A percentile compares a stretch with the other conserved stretches of the same genome.
phyloP scores from a whole-genome alignment of 2,113 vertebrate genomes.

The Lampris megalopsis region DNA sequence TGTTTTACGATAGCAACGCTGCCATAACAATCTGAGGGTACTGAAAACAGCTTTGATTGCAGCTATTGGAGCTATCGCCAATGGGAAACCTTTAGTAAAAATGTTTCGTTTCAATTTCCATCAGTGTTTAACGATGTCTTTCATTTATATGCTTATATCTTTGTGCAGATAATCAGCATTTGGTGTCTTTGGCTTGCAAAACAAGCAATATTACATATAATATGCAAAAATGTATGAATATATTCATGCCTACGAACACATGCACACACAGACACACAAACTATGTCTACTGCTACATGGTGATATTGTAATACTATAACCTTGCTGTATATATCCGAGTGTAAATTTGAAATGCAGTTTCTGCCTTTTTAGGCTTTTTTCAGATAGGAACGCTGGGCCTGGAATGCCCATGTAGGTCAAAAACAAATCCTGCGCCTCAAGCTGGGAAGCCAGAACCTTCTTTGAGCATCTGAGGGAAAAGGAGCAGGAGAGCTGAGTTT shows the following conservation, averaged over 20 bases:
- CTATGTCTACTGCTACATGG: conserved; percentile 51
- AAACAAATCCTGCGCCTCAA: conserved; percentile 75
- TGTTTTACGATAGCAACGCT: conserved; percentile 2
- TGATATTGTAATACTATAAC: conserved; percentile 58
- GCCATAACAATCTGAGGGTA: neutral
- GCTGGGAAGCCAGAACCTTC: conserved; percentile 74
- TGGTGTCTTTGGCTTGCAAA: conserved; percentile 43
- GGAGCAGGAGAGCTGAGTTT: conserved; percentile 64
- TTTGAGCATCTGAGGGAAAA: conserved; percentile 70
- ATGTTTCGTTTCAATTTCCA: conserved; percentile 59
- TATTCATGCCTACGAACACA: conserved; percentile 9
- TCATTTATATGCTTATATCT: conserved; percentile 63
- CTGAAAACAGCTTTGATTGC: conserved; percentile 68
- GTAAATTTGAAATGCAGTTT: conserved; percentile 60
- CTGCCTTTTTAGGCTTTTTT: conserved; percentile 39
- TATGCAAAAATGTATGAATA: conserved; percentile 29
- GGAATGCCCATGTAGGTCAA: conserved; percentile 77
- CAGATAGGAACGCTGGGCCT: conserved; percentile 61
- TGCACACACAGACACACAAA: conserved; percentile 10
- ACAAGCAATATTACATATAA: conserved; percentile 41
- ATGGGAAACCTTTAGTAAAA: conserved; percentile 62
- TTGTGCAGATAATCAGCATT: conserved; percentile 59
- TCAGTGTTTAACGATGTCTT: conserved; percentile 67
- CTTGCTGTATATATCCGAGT: conserved; percentile 42
- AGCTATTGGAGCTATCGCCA: conserved; percentile 66